Percentiles rank a stretch among this genome's conserved stretches.
Conservation (phyloP, 2,797 vertebrate genomes). For the Austrolebias charrua region DNA sequence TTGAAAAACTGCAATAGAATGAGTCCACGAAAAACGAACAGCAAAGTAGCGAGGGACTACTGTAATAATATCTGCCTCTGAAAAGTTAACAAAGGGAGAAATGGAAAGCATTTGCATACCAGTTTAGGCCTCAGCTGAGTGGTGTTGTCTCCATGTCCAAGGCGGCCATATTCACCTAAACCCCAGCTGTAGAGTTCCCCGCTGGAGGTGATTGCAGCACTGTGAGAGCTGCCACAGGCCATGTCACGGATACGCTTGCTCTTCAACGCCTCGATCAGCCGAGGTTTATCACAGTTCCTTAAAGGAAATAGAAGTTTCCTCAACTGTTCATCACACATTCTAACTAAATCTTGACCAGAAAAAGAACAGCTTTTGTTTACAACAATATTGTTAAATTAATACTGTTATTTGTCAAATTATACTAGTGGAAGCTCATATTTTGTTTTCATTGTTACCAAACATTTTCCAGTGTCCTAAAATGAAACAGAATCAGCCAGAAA, state of each 20-base stretch:
- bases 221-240: constrained; percentile 97
- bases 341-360: neutral
- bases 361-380: neutral
- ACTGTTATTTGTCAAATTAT: neutral
- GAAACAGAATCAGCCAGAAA: neutral
- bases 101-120: constrained; percentile 71
- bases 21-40: too few relatives aligned
- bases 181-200: constrained; percentile 98
- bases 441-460: neutral
- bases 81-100: neutral
- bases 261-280: constrained; percentile 95
- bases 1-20: too few relatives aligned
- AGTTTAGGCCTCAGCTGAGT: constrained; percentile 97
- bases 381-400: neutral
- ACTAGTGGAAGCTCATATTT: too few relatives aligned
- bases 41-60: too few relatives aligned
- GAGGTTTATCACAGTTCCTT: constrained; percentile 98
- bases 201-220: constrained; percentile 96
- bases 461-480: neutral
- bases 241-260: constrained; percentile 97
- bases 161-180: constrained; percentile 96
- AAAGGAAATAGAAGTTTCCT: neutral
- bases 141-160: constrained; percentile 97
- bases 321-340: neutral
- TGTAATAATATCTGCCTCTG: neutral